phyloP scores from a whole-genome alignment of 1,140 invertebrate species.

The Ceratina calcarata region DNA sequence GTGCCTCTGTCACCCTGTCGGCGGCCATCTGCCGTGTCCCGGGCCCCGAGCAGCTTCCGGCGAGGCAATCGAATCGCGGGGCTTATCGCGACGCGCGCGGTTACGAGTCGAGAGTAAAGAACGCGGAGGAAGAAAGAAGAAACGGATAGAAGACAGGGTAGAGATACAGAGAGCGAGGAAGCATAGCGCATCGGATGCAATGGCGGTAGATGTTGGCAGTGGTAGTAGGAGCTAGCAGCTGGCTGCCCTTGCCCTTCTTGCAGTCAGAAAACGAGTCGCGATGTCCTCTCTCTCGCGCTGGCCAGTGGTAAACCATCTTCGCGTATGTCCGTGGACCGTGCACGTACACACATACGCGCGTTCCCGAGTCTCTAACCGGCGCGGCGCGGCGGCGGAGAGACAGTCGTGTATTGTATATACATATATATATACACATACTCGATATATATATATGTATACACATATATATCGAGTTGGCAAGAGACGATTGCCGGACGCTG shows the following conservation, averaged over 20 bases:
- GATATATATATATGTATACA: too few species aligned
- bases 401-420: constrained; percentile 50
- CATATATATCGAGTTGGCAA: constrained; percentile 38
- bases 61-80: constrained; percentile 52
- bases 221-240: constrained; percentile 34
- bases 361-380: not conserved
- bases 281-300: constrained; percentile 22
- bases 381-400: constrained; percentile 3
- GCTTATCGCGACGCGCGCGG: constrained; percentile 39
- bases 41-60: constrained; percentile 40
- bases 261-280: constrained; percentile 39
- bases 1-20: constrained; percentile 64
- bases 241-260: constrained; percentile 45
- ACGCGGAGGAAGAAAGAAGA: constrained; percentile 12
- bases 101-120: constrained; percentile 20
- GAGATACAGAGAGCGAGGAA: constrained; percentile 26
- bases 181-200: constrained; percentile 47
- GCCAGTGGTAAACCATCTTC: constrained; percentile 7
- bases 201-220: constrained; percentile 49
- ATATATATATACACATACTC: too few species aligned
- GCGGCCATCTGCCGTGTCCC: constrained; percentile 59
- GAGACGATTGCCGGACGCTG: constrained; percentile 42
- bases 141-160: constrained; percentile 20
- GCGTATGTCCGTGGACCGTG: not conserved
- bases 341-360: not conserved